A percentile compares a stretch with the other conserved stretches of the same genome.
phyloP scores from a whole-genome alignment of 2,113 vertebrate genomes.

The Sapajus apella region DNA sequence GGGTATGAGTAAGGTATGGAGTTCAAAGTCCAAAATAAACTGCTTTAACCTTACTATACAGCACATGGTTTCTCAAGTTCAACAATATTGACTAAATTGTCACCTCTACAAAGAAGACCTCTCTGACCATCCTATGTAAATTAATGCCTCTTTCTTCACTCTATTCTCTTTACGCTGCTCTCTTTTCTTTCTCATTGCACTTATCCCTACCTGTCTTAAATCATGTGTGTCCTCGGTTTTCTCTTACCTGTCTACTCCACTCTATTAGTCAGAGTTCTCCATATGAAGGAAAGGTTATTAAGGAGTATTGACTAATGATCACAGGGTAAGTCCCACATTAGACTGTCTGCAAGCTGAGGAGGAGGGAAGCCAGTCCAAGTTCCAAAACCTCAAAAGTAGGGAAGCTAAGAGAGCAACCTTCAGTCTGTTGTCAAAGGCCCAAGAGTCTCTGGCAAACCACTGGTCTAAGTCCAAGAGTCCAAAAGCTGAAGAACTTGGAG shows the following conservation, averaged over 20 bases:
- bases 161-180: neutral
- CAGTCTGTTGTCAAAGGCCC: no score
- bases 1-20: neutral
- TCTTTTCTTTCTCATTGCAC: neutral
- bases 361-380: no score
- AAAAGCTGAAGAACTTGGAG: no score
- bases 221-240: neutral
- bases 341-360: no score
- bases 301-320: no score
- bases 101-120: neutral
- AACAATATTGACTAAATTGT: neutral
- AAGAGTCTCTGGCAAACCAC: no score
- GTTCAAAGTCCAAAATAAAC: slow-evolving; percentile 13
- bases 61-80: neutral
- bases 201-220: neutral
- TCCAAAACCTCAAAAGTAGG: no score
- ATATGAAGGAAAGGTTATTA: no score
- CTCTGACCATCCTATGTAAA: neutral
- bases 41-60: neutral
- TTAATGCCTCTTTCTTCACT: neutral
- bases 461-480: no score
- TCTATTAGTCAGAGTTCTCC: no score
- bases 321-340: no score
- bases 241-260: neutral
- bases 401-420: no score